Evolutionary conservation across 2,113 vertebrate genomes (phyloP), one percentile per base, ranked within the genome.

Genomic region (Danio rerio): DNA sequence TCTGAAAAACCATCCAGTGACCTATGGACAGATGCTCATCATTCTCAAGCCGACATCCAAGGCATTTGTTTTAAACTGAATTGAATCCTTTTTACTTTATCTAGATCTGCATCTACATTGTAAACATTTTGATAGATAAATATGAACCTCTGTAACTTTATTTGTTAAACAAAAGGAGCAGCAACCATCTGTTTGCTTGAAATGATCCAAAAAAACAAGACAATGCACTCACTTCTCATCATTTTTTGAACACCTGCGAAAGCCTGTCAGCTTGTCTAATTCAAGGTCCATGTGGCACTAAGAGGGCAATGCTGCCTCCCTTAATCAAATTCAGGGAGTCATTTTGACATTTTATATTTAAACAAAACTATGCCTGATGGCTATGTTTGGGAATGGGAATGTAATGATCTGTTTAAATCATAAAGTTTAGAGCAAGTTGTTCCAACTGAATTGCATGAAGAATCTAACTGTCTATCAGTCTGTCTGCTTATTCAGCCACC

Each of bases 141-240:
- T 31, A 31, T 31, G 31, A 31, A 31, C 31, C 31, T 31, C 31
- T 31, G 31, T 31, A 31, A 31, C 31, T 31, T 31, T 31, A 31
- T 31, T 31, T 31, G 31, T 40, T 47, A 69, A 75, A 84, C 15
- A 75, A 58, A 15, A 50, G 56, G 42, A 6, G 43, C 13, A 31
- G 43, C 9, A 5, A 9, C 18, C 43, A 15, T 16, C 0, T 63
- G 63, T 56, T 70, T 59, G 9, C 53, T 49, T 71, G 8, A 45
- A 10, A 15, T 45, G 49, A 31, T 31, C 11, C 11, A 31, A 5
- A 18, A 80, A 81, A 88, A 92, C 90, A 91, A 82, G 90, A 88
- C 84, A 90, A 88, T 86, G 90, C 91, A 89, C 91, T 92, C 85
- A 85, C 13, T 69, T 81, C 59, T 89, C 87, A 90, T 92, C 85